Percentiles rank a stretch among this genome's conserved stretches.
Conservation (phyloP, 2,113 vertebrate species). For the Gopherus flavomarginatus region DNA sequence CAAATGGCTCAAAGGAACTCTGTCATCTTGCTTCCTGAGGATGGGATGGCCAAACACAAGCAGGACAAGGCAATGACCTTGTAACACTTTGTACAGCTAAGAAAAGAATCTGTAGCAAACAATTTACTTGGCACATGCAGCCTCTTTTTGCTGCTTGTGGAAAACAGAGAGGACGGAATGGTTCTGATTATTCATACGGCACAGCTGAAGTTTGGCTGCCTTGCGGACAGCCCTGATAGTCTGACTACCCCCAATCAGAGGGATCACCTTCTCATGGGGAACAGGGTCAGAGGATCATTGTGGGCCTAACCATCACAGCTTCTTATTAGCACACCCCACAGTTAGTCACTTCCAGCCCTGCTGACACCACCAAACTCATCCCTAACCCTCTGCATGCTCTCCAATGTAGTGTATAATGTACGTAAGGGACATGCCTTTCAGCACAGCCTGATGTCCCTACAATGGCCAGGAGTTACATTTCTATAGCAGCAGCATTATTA, state of each 20-base stretch:
- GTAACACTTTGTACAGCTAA: neutral
- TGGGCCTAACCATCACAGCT: neutral
- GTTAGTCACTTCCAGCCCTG: neutral
- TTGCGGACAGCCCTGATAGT: neutral
- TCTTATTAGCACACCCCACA: neutral
- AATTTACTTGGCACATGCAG: neutral
- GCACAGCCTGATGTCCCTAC: accelerated
- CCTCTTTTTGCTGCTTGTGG: neutral
- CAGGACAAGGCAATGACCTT: neutral
- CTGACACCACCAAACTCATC: neutral
- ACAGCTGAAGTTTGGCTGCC: conserved; percentile 9
- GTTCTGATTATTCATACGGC: neutral
- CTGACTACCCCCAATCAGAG: neutral
- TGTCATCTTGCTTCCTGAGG: neutral
- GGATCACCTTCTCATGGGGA: neutral
- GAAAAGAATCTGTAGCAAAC: neutral
- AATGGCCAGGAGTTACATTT: accelerated
- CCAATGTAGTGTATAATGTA: too few relatives aligned
- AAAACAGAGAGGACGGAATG: neutral
- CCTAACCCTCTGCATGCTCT: too few relatives aligned
- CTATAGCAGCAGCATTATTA: neutral
- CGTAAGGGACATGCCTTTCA: neutral
- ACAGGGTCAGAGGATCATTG: neutral
- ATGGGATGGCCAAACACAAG: neutral
- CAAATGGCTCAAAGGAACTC: neutral